Base-by-base conservation (phyloP, 2,888 invertebrate genomes). In the Anthrax anthrax region DNA sequence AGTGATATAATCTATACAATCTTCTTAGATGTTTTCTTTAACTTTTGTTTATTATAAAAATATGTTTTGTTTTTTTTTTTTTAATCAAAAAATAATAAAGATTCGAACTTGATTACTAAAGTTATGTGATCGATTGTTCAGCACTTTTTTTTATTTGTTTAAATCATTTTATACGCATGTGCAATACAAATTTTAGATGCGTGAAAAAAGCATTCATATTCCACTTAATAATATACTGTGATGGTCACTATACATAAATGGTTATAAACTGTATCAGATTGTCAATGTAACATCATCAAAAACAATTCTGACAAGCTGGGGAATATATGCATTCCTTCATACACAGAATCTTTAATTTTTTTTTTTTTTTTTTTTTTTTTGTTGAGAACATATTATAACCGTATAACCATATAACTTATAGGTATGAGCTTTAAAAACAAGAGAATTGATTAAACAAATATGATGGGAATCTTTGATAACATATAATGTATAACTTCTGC, bases 401-500 rank as follows among this genome's bases (percentile, higher is more conserved):
- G n/a, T n/a, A n/a, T n/a, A n/a, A 13, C 16, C 34, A 14, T 23
- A 8, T 23, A 23, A 23, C 23, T 8, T 23, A 23, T 8, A 23
- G 23, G 23, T 23, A 23, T 23, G 23, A 23, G 23, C 23, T 23
- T 23, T 23, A 23, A n/a, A n/a, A 23, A 23, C 23, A 23, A 23
- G 23, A 8, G 23, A 23, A 23, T 23, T 23, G 23, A 23, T 23
- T 23, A 23, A 23, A 23, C 8, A 23, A 6, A 23, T 23, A 54
- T 52, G 54, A 52, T 52, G 52, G 52, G 54, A 52, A 54, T 54
- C 39, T 49, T 39, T 51, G 54, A 52, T 54, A 51, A 50, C 47
- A 54, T 52, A 50, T 50, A 47, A 51, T 47, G 49, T 47, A 53
- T 52, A n/a, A n/a, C n/a, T n/a, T n/a, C n/a, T n/a, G n/a, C n/a